phyloP scores from a whole-genome alignment of 2,797 vertebrate genomes.

The Hippocampus kuda region DNA sequence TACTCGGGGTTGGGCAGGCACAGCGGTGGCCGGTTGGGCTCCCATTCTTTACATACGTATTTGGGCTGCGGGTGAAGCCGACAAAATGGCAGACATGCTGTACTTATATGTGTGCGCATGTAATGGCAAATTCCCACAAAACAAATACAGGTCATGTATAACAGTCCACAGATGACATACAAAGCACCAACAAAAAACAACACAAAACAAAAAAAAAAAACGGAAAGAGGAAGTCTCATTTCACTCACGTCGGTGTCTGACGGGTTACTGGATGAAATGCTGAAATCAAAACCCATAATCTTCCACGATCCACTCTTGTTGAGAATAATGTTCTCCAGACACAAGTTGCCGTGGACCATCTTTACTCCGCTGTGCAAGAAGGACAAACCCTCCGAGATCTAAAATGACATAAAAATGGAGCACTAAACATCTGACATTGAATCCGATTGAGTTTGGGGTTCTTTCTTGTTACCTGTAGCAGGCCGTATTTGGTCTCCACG shows the following conservation, averaged over 20 bases:
- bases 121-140: no score
- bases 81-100: no score
- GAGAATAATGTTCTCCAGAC: constrained; percentile 89
- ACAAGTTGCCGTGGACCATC: constrained; percentile 96
- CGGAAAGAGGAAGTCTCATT: not conserved
- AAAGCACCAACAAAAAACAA: no score
- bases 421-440: not conserved
- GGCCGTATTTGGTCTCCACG: constrained; percentile 94
- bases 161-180: no score
- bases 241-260: constrained; percentile 81
- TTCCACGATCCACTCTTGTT: constrained; percentile 99
- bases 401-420: not conserved
- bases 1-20: constrained; percentile 98
- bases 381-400: constrained; percentile 94
- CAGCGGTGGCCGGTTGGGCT: constrained; percentile 87
- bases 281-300: constrained; percentile 99
- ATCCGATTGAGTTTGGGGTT: not conserved
- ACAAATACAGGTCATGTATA: no score
- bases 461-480: constrained; percentile 79
- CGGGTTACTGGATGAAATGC: constrained; percentile 84
- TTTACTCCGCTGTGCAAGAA: constrained; percentile 97
- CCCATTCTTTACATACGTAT: constrained; percentile 95
- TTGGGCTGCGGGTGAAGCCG: constrained; percentile 67
- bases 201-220: no score
- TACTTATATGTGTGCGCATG: no score